These are phyloP conservation scores for Aphelocoma californica DNA, from an alignment of 2,797 vertebrate genomes.

Conservation along the genomic window DNA sequence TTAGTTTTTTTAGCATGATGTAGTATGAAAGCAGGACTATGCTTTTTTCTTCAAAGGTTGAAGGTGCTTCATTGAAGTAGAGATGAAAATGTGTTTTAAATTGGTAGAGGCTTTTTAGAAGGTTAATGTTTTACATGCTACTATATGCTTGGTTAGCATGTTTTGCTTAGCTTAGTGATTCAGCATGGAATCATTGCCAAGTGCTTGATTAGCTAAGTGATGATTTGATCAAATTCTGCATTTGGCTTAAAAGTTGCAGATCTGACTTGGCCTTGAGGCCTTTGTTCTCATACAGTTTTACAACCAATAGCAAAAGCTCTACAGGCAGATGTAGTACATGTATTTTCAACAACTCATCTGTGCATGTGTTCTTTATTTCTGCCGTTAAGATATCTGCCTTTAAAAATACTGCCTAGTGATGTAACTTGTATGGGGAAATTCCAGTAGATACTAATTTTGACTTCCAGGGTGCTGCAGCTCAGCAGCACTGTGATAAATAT, in stretches of 20 bases:
- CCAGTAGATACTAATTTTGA: background rate
- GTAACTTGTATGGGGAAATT: background rate
- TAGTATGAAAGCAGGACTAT: background rate
- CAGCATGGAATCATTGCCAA: background rate
- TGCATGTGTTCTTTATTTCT: background rate
- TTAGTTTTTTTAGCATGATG: background rate
- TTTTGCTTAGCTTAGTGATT: background rate
- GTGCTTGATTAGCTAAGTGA: background rate
- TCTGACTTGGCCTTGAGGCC: background rate
- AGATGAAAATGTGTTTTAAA: background rate
- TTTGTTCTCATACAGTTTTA: background rate
- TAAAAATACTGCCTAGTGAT: background rate
- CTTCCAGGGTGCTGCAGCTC: background rate
- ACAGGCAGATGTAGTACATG: background rate
- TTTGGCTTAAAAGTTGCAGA: background rate
- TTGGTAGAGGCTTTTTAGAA: background rate
- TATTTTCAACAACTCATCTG: background rate
- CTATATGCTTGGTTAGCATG: background rate
- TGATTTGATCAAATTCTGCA: background rate
- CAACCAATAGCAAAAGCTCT: background rate
- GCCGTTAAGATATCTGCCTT: background rate
- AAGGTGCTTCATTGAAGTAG: background rate
- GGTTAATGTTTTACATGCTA: background rate
- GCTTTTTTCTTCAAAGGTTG: background rate
- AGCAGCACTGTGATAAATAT: background rate